Evolutionary conservation across 2,888 invertebrate genomes (phyloP), one percentile per base, ranked within the genome.

Genomic region (Margaritifera margaritifera): DNA sequence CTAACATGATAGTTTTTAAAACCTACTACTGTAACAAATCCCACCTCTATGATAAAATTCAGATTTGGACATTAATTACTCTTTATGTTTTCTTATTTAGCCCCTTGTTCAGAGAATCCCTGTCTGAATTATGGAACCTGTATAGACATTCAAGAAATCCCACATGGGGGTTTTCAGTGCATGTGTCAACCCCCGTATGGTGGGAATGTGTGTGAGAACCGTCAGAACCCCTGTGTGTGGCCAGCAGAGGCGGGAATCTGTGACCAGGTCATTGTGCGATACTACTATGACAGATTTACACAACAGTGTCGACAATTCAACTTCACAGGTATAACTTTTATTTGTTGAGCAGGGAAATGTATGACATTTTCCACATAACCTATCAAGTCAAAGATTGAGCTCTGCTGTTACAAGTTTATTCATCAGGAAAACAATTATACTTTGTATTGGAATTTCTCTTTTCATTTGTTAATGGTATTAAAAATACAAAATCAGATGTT

Each of bases 111-210:
- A 8, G 77, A 64, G 61, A 78, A 75, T 51, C 85, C 86, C 0
- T 87, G 87, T 70, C 76, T 79, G 68, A 82, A 86, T 71, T 77
- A 80, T n/a, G 87, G 86, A 18, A 74, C 78, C 54, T 86, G 86
- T 73, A 72, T 76, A 22, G 78, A 76, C 11, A 69, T 70, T 57
- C 71, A 74, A 22, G 69, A 71, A 27, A 68, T 69, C n/a, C 65
- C 55, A 8, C 20, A 25, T 8, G 71, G 69, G 2, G 76, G 72
- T 24, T 85, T 79, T 74, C 74, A 77, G 63, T 87, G 87, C 77
- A 61, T 79, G 24, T 87, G 86, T 69, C 80, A 78, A 55, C 72
- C 82, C 20, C 85, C 85, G 1, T 87, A 76, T 77, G 80, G 81
- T 66, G 87, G 87, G 19, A 72, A 73, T 22, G 75, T 66, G 51